Evolutionary conservation across 2,797 vertebrate genomes (phyloP), one percentile per base, ranked within the genome.

Genomic region (Epinephelus awoara): DNA sequence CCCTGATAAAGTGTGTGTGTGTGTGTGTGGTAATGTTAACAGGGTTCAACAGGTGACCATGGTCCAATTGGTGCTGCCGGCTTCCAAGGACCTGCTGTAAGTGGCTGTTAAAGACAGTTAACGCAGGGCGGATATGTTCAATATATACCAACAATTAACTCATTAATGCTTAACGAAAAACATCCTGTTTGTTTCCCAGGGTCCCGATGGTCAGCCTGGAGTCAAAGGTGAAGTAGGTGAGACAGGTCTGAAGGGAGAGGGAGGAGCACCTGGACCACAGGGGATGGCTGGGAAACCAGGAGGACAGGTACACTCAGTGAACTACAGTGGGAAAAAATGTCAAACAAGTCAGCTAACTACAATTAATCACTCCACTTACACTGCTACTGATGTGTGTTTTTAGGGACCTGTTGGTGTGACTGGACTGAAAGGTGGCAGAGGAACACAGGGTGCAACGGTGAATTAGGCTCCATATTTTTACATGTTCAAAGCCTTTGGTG

Each of bases 341-440:
- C n/a, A 18, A 11, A 47, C 4, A 1, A 47, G n/a, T 42, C 19
- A 17, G 8, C 23, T 25, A 14, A 44, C 17, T 8, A n/a, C 23
- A 64, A 12, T 64, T 14, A 12, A 27, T 42, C 34, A 34, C 34
- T 34, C 34, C 34, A 34, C 34, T 18, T 23, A 25, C 11, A 27
- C 6, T 25, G 21, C 44, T 51, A 15, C 8, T 15, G 12, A 14
- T 76, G 42, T 72, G 40, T 79, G 88, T 47, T 69, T 84, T 25
- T 77, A 99, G 98, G 98, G 98, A 51, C 94, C 96, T 65, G 83
- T 85, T 83, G 98, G 98, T 79, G 96, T 99, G 87, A 93, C 95
- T 10, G 98, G 98, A 87, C 88, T 98, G 38, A 99, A 99, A 92
- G 98, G 98, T 21, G 98, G 95, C 50, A 95, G 98, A 95, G 98